These are phyloP conservation scores for Eumacrocentrus americanus DNA, from an alignment of 2,888 invertebrate species.

Conservation along the genomic window DNA sequence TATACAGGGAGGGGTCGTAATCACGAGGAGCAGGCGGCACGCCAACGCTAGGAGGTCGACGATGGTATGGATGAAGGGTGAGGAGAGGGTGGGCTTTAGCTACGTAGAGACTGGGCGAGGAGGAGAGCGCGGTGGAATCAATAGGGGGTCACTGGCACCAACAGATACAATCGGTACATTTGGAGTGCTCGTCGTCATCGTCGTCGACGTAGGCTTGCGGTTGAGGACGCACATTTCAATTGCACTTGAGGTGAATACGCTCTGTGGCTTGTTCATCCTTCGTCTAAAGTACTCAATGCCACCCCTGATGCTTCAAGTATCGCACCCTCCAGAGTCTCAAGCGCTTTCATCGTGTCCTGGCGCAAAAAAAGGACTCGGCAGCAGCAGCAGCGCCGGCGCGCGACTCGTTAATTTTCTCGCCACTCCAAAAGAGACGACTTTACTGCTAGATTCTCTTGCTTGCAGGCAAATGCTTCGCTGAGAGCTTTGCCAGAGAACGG, in stretches of 20 bases:
- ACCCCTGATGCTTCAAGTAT: conserved; percentile 14
- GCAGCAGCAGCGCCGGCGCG: conserved; percentile 25
- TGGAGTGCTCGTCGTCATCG: conserved; percentile 40
- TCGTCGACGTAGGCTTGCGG: background rate
- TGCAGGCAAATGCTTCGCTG: too few relatives aligned
- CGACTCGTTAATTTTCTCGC: conserved; percentile 28
- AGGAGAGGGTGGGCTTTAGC: conserved; percentile 19
- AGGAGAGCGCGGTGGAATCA: conserved; percentile 50
- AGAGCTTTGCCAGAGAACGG: too few relatives aligned
- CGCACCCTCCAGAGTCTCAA: conserved; percentile 4
- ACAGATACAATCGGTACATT: conserved; percentile 59
- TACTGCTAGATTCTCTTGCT: conserved; percentile 10
- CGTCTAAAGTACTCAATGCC: background rate
- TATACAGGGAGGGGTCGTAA: conserved; percentile 17
- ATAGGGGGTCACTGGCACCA: conserved; percentile 60
- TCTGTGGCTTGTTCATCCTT: conserved; percentile 11
- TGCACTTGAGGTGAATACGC: conserved; percentile 8
- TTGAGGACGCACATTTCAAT: conserved; percentile 12
- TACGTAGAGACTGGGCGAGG: conserved; percentile 20
- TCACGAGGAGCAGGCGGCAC: conserved; percentile 13
- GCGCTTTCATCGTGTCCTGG: conserved; percentile 14
- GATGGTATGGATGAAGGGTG: conserved; percentile 8
- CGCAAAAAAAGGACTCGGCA: conserved; percentile 19
- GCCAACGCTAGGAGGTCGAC: conserved; percentile 6
- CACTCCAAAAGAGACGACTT: conserved; percentile 1